Conservation (phyloP, 2,888 invertebrate genomes). For the Apotomis turbidana region DNA sequence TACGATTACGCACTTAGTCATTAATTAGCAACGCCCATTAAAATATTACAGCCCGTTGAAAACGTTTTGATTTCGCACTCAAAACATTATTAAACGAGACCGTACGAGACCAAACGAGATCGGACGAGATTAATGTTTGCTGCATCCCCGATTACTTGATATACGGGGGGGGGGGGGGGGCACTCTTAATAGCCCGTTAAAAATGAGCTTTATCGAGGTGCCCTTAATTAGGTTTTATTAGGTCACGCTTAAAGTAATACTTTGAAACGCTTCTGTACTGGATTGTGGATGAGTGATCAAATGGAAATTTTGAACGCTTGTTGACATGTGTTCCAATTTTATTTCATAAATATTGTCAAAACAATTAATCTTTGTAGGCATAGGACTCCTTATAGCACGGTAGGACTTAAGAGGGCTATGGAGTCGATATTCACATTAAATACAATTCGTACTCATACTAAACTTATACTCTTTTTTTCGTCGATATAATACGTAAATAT, state of each 20-base stretch:
- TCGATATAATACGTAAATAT: too few species aligned
- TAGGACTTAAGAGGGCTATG: too few species aligned
- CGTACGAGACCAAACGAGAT: background rate
- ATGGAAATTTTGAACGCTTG: background rate
- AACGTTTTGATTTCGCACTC: background rate
- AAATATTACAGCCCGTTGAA: background rate
- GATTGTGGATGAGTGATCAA: background rate
- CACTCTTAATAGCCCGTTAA: constrained; percentile 43
- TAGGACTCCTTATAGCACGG: too few species aligned
- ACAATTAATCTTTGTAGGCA: too few species aligned
- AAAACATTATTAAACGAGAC: constrained; percentile 4
- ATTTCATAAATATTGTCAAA: too few species aligned
- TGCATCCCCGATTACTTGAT: constrained; percentile 39
- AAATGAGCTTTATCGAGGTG: constrained; percentile 13
- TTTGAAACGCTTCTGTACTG: constrained; percentile 10
- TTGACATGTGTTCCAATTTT: too few species aligned
- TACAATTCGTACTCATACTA: too few species aligned
- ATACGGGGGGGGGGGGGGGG: too few species aligned
- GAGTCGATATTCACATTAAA: too few species aligned
- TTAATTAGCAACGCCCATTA: background rate
- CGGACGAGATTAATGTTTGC: constrained; percentile 20
- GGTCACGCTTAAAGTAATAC: constrained; percentile 18
- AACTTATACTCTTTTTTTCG: too few species aligned
- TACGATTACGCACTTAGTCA: background rate
- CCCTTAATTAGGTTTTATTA: constrained; percentile 36